These are phyloP conservation scores for Limanda limanda DNA, from an alignment of 2,113 vertebrate genomes.

Conservation along the genomic window DNA sequence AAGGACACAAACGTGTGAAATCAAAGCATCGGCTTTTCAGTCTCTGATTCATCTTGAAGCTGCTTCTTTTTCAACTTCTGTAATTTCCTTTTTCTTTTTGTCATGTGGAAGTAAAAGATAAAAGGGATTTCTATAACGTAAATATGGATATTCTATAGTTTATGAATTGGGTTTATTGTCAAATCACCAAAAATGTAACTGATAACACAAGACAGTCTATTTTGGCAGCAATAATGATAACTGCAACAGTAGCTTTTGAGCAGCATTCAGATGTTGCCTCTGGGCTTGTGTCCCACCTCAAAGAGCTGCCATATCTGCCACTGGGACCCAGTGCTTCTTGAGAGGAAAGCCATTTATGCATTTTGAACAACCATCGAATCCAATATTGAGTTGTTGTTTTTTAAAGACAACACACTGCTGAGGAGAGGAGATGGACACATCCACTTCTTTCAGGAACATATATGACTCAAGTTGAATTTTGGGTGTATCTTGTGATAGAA, in stretches of 20 bases:
- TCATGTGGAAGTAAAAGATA: background rate
- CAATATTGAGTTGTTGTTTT: background rate
- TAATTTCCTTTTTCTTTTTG: background rate
- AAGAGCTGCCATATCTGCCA: slow-evolving; percentile 24
- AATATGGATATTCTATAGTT: too few species aligned
- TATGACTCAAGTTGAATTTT: background rate
- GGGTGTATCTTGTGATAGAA: background rate
- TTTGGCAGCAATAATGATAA: background rate
- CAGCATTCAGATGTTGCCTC: slow-evolving; percentile 32
- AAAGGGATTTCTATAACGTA: background rate
- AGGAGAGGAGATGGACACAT: background rate
- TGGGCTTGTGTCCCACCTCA: slow-evolving; percentile 30
- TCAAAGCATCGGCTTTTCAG: slow-evolving; percentile 3
- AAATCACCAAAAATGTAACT: too few species aligned
- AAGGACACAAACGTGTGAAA: slow-evolving; percentile 8
- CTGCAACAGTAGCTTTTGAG: background rate
- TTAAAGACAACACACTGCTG: too few species aligned
- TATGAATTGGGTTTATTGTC: too few species aligned
- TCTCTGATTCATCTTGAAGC: background rate
- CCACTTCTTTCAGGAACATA: background rate
- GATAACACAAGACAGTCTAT: background rate
- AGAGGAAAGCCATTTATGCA: slow-evolving; percentile 1
- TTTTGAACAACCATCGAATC: slow-evolving; percentile 6
- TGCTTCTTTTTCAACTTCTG: background rate
- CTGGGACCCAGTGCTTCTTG: background rate